A percentile compares a stretch with the other conserved stretches of the same genome.
These are phyloP conservation scores for Parnassius orleans DNA, from an alignment of 2,888 invertebrate genomes.

Conservation along the genomic window DNA sequence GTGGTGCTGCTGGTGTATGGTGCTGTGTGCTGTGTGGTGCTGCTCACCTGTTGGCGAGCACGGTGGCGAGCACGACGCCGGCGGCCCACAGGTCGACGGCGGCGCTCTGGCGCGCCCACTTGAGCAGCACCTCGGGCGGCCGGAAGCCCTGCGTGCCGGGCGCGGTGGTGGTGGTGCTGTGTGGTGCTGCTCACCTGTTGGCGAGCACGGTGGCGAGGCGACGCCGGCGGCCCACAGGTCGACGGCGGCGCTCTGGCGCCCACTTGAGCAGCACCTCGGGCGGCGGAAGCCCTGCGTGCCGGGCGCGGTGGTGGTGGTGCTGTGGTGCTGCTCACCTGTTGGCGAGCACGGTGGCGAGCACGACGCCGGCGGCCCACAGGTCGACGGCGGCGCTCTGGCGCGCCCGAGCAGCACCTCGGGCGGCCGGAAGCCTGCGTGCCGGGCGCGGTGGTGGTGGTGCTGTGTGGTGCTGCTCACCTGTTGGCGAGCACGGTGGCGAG, in stretches of 20 bases:
- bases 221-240: slow-evolving; percentile 95
- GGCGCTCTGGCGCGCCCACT: slow-evolving; percentile 52
- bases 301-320: slow-evolving; percentile 83
- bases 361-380: slow-evolving; percentile 94
- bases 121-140: slow-evolving; percentile 88
- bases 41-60: too few species aligned
- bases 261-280: slow-evolving; percentile 87
- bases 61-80: too few species aligned
- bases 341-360: slow-evolving; percentile 85
- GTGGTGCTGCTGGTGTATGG: too few species aligned
- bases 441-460: slow-evolving; percentile 78
- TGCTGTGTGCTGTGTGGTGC: too few species aligned
- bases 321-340: slow-evolving; percentile 81
- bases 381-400: slow-evolving; percentile 92
- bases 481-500: too few species aligned
- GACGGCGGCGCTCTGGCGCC: slow-evolving; percentile 88
- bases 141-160: slow-evolving; percentile 94
- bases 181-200: slow-evolving; percentile 80
- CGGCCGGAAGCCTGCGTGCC: slow-evolving; percentile 93
- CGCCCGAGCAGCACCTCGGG: slow-evolving; percentile 87
- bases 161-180: slow-evolving; percentile 84
- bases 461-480: too few species aligned
- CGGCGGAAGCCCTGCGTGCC: slow-evolving; percentile 95
- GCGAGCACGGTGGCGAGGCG: slow-evolving; percentile 86
- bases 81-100: too few species aligned